These are phyloP conservation scores for Tupiocoris notatus DNA, from an alignment of 2,888 invertebrate genomes.

Conservation along the genomic window DNA sequence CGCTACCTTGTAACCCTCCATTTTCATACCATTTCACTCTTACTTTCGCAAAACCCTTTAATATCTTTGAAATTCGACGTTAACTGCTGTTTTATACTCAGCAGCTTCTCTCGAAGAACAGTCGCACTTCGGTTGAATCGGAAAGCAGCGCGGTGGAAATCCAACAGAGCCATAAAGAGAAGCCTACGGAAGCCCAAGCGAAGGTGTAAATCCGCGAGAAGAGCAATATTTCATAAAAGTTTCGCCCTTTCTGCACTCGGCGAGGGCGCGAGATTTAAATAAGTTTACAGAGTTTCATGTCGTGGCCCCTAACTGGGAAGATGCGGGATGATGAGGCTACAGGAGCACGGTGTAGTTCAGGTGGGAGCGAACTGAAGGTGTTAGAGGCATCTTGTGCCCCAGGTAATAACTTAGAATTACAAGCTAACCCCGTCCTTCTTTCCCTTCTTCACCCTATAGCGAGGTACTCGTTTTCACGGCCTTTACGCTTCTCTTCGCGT, in stretches of 20 bases:
- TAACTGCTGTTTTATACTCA: constrained; percentile 33
- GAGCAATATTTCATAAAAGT: constrained; percentile 47
- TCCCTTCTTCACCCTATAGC: no score
- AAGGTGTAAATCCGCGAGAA: constrained; percentile 35
- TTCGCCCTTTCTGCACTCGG: constrained; percentile 9
- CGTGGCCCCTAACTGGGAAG: no score
- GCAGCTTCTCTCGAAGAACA: neutral
- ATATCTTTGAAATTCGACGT: no score
- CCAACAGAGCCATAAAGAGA: constrained; percentile 35
- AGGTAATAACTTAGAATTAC: constrained; percentile 43
- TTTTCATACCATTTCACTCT: no score
- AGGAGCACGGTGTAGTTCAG: no score
- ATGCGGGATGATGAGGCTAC: no score
- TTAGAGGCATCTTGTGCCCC: constrained; percentile 42
- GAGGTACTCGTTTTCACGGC: no score
- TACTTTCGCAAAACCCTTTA: no score
- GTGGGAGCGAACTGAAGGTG: constrained; percentile 23
- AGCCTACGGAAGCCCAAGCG: neutral
- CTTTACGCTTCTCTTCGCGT: constrained; percentile 14
- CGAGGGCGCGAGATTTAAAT: constrained; percentile 45
- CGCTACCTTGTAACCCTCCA: no score
- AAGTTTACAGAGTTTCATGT: constrained; percentile 45
- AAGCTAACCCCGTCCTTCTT: constrained; percentile 11
- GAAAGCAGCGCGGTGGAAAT: constrained; percentile 21
- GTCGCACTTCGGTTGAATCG: neutral